Base-by-base conservation (phyloP, 1,140 invertebrate species). In the Octopus sinensis region DNA sequence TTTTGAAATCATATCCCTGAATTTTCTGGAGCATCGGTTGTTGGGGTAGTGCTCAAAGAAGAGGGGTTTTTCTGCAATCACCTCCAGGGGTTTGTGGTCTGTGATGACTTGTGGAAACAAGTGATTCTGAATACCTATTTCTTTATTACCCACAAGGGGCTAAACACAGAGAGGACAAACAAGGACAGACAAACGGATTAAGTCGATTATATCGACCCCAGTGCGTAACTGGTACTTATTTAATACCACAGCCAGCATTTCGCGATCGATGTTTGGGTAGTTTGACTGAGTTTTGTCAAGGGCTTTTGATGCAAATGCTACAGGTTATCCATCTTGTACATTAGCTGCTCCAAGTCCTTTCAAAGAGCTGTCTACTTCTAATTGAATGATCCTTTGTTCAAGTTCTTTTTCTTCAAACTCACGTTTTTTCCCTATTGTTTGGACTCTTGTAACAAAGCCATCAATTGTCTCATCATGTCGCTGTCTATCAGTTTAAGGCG, bases 211-310 rank as follows among this genome's bases (percentile, higher is more conserved):
- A 86, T n/a, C n/a, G n/a, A n/a, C n/a, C n/a, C n/a, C n/a, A n/a
- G n/a, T n/a, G n/a, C n/a, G n/a, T n/a, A n/a, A n/a, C n/a, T n/a
- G n/a, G n/a, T n/a, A n/a, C n/a, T n/a, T n/a, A n/a, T n/a, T n/a
- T n/a, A 89, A 93, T 4, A 92, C 81, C 7, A 93, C 88, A 6
- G 91, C 91, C 17, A 92, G 84, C 6, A 91, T 91, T 87, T 93
- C 92, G 85, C 91, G 76, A 84, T 93, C 91, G 3, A 92, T 89
- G 84, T 92, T 2, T 9, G 87, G 88, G 81, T 92, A 92, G 56
- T 91, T 91, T 54, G 84, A 52, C 85, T 93, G 90, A 54, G 87
- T 85, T 9, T 80, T 7, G 5, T 89, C 90, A 12, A 92, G 82
- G 9, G 90, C 86, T 54, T 90, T 81, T 5, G 91, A 92, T 7